Conservation (phyloP, 2,113 vertebrate genomes). For the Passerina amoena region DNA sequence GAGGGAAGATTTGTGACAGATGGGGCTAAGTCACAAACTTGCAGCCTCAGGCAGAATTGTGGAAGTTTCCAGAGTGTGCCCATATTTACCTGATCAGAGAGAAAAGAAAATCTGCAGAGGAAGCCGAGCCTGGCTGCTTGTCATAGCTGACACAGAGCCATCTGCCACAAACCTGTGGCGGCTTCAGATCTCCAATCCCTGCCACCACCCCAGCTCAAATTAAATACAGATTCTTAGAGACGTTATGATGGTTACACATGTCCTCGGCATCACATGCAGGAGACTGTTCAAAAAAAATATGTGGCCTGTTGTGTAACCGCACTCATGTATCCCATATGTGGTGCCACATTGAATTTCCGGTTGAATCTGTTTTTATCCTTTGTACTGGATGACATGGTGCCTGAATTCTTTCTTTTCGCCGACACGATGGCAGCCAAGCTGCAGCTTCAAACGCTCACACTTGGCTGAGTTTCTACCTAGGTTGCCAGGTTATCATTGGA, state of each 20-base stretch:
- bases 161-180: constrained; percentile 98
- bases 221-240: constrained; percentile 90
- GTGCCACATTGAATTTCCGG: constrained; percentile 96
- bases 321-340: constrained; percentile 96
- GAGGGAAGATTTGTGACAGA: constrained; percentile 93
- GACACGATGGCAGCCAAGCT: constrained; percentile 89
- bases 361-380: constrained; percentile 87
- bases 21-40: constrained; percentile 96
- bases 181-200: constrained; percentile 84
- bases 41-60: constrained; percentile 89
- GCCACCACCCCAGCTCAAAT: constrained; percentile 87
- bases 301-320: constrained; percentile 90
- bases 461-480: constrained; percentile 88
- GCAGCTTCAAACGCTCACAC: constrained; percentile 83
- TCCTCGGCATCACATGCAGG: constrained; percentile 91
- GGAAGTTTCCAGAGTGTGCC: constrained; percentile 92
- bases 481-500: constrained; percentile 89
- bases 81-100: constrained; percentile 98
- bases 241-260: constrained; percentile 91
- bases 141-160: constrained; percentile 96
- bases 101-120: constrained; percentile 88
- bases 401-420: constrained; percentile 82
- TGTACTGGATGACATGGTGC: constrained; percentile 85
- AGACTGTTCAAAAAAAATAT: constrained; percentile 83
- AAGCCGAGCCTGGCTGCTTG: constrained; percentile 91